phyloP scores from a whole-genome alignment of 2,113 vertebrate genomes.

The Furnarius figulus region DNA sequence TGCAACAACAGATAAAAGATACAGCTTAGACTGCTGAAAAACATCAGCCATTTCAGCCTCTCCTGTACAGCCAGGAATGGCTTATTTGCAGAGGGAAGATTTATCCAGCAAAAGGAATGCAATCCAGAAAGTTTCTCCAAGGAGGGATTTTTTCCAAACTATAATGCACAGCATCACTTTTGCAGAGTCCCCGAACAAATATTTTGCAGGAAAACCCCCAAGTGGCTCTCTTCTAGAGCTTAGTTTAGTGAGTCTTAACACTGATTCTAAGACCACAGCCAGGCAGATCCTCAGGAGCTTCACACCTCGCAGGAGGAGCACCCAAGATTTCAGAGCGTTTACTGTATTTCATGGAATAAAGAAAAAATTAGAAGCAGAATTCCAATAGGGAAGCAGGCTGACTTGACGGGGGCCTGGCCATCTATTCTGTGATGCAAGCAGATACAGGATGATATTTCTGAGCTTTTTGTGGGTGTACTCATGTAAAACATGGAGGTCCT shows the following conservation, averaged over 20 bases:
- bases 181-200: neutral
- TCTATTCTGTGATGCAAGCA: neutral
- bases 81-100: neutral
- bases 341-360: neutral
- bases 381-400: neutral
- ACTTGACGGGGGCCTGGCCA: neutral
- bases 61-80: neutral
- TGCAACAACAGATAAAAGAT: constrained; percentile 9
- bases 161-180: neutral
- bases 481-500: neutral
- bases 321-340: neutral
- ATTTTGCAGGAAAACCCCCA: neutral
- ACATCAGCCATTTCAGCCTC: neutral
- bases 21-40: neutral
- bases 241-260: neutral
- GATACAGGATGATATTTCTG: neutral
- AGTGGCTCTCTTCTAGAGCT: neutral
- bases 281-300: neutral
- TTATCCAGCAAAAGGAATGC: neutral
- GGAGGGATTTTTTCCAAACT: neutral
- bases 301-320: neutral
- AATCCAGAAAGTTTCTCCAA: neutral
- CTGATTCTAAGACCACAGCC: neutral
- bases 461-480: neutral
- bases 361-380: neutral